Base-by-base conservation (phyloP, 2,113 vertebrate species). In the Regulus satrapa region DNA sequence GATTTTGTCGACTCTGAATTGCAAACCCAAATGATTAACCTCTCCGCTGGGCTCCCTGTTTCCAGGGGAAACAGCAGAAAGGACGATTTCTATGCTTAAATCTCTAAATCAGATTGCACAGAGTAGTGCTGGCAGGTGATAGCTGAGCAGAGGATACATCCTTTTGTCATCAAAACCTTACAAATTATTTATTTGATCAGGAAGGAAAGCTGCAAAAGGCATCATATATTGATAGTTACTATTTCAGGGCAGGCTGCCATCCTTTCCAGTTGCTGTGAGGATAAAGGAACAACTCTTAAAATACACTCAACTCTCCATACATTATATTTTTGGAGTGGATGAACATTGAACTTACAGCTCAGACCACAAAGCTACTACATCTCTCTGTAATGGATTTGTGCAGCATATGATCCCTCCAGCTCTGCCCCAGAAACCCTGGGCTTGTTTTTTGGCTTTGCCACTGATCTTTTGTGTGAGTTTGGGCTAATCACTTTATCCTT, bases 121-220 rank as follows among this genome's bases (percentile, higher is more conserved):
- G 91, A 96, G 92, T 68, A 94, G 80, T 63, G 96, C 94, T 96
- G 94, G 95, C 96, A 97, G 97, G 97, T 97, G 97, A 98, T 78
- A 95, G 83, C 94, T 95, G 91, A 64, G 61, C 81, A 85, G 86
- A 96, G 96, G 97, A 97, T 97, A 97, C 96, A 96, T 96, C 94
- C 95, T 97, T 98, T 98, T 98, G 97, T 98, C 97, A 98, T 97
- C 92, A 96, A 97, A 97, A 95, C 91, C 97, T 97, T 97, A 97
- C 97, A 98, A 98, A 98, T 98, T 98, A 98, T 98, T 98, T 97
- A 98, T 98, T 96, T 98, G 97, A 98, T 98, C 95, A 80, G 83
- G 68, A 97, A 97, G 94, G 91, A 95, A 87, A 97, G 83, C 89
- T 88, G 86, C 93, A 96, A 96, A 97, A 97, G 91, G 92, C 89